Evolutionary conservation across 2,888 invertebrate genomes (phyloP), one percentile per base, ranked within the genome.

Genomic region (Orchesellides sinensis): DNA sequence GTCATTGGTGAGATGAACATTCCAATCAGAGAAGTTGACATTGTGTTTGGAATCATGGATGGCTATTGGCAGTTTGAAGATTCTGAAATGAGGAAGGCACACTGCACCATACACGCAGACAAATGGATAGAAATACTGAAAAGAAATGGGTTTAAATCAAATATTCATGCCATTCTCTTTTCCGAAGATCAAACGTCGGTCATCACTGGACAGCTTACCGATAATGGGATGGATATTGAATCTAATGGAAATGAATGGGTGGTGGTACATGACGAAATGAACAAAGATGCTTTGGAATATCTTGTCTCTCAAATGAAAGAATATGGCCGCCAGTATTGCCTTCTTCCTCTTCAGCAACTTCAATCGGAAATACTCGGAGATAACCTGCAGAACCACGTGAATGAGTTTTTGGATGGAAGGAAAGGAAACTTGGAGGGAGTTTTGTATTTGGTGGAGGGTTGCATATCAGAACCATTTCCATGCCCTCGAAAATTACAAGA

Each of bases 51-150:
- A 14, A 25, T 70, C 0, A n/a, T 79, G 6, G 63, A 49, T 0
- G 80, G 80, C 0, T 80, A 80, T 17, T 80, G 72, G 72, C 19
- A 45, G 0, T 73, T 65, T 17, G 47, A 66, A 3, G 80, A 80
- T 19, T 21, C 8, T 4, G 32, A 73, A 14, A 5, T 79, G 2
- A n/a, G 79, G 12, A 32, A 52, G 12, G 14, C 45, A n/a, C 78
- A 78, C 27, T 32, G 61, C 4, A 23, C 47, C 5, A 40, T 70
- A 1, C 10, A 23, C 14, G 32, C 63, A 0, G 35, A 61, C 0
- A 59, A 69, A 10, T 78, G 78, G 78, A 23, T 21, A 12, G 12
- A 35, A 14, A n/a, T 78, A 21, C 25, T 78, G 23, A 19, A 0
- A 3, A 12, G 8, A 3, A 59, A 19, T 45, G 78, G 78, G 8